Base-by-base conservation (phyloP, 2,888 invertebrate species). In the Drosophila merina region DNA sequence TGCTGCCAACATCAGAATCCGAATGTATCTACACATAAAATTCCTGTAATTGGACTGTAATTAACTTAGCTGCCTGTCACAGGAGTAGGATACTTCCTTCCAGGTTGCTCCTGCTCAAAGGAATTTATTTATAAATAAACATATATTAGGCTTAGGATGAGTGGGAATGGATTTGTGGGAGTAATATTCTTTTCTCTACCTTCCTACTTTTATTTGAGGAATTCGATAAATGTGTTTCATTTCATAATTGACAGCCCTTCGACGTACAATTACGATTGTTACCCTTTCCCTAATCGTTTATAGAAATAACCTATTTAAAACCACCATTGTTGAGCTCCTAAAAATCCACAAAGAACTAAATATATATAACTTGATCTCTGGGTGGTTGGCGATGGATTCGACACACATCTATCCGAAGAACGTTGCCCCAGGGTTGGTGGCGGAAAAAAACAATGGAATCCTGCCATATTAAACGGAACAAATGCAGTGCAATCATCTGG, bases 1-100 rank as follows among this genome's bases (percentile, higher is more conserved):
- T 48, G 74, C 75, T 68, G 64, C 67, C 50, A 59, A 50, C 31
- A 31, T 38, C 45, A 45, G 56, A 63, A 20, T 54, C 50, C 42
- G 28, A 70, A 56, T 60, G 44, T 59, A 54, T 58, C 31, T 52
- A 54, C 58, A 72, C 64, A 85, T 70, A 83, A 83, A 86, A 74
- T 70, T 76, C 51, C 67, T 62, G 82, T 84, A 82, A 82, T 86
- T 86, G 85, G 85, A 54, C 72, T 48, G 74, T 86, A 82, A 82
- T 82, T 86, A 86, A 75, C 66, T 56, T 64, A 75, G 85, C 64
- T 47, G 64, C 66, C 64, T 47, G 77, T 48, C 57, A 38, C 12
- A 26, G 2, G 14, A 47, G 38, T 30, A 47, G 28, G 69, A 47
- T 38, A 28, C 47, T 50, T 69, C 33, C 50, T 51, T 20, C 10